Conservation (phyloP, 2,113 vertebrate genomes). For the Delphinapterus leucas region DNA sequence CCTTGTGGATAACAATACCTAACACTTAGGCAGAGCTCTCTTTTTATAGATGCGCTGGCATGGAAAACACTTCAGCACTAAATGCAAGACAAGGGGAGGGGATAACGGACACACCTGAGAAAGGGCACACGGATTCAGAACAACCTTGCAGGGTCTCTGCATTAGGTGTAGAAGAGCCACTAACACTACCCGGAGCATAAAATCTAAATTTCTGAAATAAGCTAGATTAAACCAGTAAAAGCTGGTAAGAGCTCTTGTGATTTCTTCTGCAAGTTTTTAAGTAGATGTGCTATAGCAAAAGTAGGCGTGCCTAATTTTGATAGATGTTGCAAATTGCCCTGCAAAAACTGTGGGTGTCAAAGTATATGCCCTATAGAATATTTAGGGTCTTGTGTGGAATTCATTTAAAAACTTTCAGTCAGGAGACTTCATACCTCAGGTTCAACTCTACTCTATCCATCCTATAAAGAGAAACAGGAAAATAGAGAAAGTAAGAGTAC, state of each 20-base stretch:
- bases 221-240: neutral
- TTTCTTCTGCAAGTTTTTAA: neutral
- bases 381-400: neutral
- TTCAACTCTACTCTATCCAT: neutral
- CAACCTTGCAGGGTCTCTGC: neutral
- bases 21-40: neutral
- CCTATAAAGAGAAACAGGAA: neutral
- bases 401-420: neutral
- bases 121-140: rapidly evolving
- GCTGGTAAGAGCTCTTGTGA: neutral
- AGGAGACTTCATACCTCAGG: neutral
- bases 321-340: neutral
- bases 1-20: neutral
- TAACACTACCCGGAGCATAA: neutral
- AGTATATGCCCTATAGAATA: neutral
- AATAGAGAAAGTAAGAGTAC: neutral
- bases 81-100: neutral
- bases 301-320: neutral
- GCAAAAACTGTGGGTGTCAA: neutral
- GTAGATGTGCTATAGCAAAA: neutral
- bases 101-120: rapidly evolving
- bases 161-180: too few relatives aligned
- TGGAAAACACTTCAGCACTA: neutral
- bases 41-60: neutral
- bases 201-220: neutral